Evolutionary conservation across 2,888 invertebrate species (phyloP).

Genomic region (Chironomus riparius): DNA sequence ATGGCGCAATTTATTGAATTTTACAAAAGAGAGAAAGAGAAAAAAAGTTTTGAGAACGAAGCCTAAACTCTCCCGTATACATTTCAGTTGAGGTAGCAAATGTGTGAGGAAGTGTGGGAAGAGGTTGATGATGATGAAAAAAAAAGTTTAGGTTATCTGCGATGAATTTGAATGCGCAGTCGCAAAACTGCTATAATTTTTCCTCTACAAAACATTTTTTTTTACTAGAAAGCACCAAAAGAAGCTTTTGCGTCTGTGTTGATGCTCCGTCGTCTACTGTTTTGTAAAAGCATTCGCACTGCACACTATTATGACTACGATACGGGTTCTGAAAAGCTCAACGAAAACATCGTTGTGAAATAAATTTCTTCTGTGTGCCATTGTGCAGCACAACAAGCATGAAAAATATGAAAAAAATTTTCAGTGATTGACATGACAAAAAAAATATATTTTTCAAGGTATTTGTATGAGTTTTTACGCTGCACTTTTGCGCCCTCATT

Average conservation of each 20-base stretch:
- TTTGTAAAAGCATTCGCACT: neutral
- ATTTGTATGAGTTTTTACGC: neutral
- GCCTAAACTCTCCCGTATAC: neutral
- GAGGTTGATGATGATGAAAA: neutral
- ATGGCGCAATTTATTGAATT: slow-evolving; percentile 21
- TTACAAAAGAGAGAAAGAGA: neutral
- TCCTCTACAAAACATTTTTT: neutral
- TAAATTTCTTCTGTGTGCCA: neutral
- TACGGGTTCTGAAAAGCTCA: slow-evolving; percentile 8
- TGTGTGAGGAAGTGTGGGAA: neutral
- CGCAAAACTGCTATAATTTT: neutral
- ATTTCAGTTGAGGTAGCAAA: neutral
- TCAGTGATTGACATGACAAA: neutral
- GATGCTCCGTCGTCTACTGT: neutral
- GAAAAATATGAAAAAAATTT: neutral
- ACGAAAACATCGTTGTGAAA: slow-evolving; percentile 13
- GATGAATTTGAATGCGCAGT: neutral
- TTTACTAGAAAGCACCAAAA: neutral
- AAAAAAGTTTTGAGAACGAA: neutral
- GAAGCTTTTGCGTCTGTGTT: neutral
- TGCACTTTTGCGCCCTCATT: neutral
- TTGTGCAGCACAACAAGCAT: too few species aligned
- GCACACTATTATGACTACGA: neutral
- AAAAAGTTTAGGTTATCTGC: neutral
- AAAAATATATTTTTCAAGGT: neutral